Conservation (phyloP, 2,797 vertebrate genomes). For the Brachyalestes nurse region DNA sequence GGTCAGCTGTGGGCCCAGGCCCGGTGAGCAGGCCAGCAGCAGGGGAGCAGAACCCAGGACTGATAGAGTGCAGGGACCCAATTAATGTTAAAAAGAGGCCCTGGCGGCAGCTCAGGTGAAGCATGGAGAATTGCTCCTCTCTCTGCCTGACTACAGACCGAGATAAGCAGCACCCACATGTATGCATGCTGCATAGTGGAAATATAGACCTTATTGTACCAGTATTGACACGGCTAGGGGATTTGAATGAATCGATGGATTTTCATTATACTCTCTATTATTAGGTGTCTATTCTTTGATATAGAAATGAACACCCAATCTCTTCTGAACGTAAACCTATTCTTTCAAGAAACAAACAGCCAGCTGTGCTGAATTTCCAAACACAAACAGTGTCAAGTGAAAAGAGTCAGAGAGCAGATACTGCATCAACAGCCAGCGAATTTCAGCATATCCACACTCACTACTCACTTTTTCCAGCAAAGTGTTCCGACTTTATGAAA, state of each 20-base stretch:
- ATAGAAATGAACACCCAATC: not conserved
- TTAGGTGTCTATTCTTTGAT: constrained; percentile 21
- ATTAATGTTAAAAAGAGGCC: constrained; percentile 58
- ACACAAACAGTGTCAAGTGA: not conserved
- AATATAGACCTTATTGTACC: constrained; percentile 26
- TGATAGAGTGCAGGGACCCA: constrained; percentile 54
- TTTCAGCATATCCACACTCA: not conserved
- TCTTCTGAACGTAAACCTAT: not conserved
- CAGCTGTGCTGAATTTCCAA: not conserved
- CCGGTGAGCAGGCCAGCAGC: constrained; percentile 49
- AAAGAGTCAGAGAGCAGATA: not conserved
- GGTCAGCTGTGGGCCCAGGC: constrained; percentile 42
- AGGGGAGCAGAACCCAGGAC: constrained; percentile 49
- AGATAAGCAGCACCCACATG: constrained; percentile 42
- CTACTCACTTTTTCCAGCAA: constrained; percentile 11
- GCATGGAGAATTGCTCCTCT: constrained; percentile 37
- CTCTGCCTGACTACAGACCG: constrained; percentile 1
- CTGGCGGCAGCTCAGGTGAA: constrained; percentile 48
- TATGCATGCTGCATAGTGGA: constrained; percentile 19
- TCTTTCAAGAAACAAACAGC: not conserved
- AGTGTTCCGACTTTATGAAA: constrained; percentile 7
- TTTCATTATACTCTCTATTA: constrained; percentile 43
- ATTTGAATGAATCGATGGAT: constrained; percentile 36
- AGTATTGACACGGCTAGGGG: constrained; percentile 36
- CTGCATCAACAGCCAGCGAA: not conserved